These are phyloP conservation scores for Bombyx mandarina DNA, from an alignment of 1,140 invertebrate genomes.

Conservation along the genomic window DNA sequence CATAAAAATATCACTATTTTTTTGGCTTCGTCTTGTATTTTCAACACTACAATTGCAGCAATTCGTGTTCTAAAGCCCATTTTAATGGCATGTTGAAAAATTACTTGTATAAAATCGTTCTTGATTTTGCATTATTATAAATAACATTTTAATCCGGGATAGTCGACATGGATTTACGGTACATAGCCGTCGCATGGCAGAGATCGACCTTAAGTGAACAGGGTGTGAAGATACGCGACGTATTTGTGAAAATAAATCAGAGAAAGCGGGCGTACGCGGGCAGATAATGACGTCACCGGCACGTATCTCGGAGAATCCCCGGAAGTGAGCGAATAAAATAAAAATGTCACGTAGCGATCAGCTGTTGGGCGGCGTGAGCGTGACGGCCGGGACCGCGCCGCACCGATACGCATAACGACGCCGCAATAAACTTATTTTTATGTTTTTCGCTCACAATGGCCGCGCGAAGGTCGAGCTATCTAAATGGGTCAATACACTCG, in stretches of 20 bases:
- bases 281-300: constrained; percentile 64
- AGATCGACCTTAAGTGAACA: constrained; percentile 30
- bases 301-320: constrained; percentile 67
- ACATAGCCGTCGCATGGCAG: constrained; percentile 17
- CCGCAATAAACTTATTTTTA: constrained; percentile 71
- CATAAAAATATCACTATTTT: no score
- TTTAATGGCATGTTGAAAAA: no score
- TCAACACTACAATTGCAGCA: no score
- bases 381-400: constrained; percentile 35
- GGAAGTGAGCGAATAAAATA: constrained; percentile 68
- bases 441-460: constrained; percentile 70
- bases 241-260: constrained; percentile 60
- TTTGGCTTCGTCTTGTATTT: no score
- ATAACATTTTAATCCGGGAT: constrained; percentile 31
- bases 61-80: no score
- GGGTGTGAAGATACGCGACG: constrained; percentile 42
- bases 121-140: constrained; percentile 15
- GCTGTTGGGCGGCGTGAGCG: constrained; percentile 52
- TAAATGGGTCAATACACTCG: constrained; percentile 70
- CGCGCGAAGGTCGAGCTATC: constrained; percentile 70
- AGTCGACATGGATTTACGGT: constrained; percentile 15
- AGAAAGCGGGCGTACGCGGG: constrained; percentile 33
- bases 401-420: constrained; percentile 63
- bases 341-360: constrained; percentile 71
- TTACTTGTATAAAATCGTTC: no score